A percentile compares a stretch with the other conserved stretches of the same genome.
These are phyloP conservation scores for Phenganax stokvisi DNA, from an alignment of 92 coral and sea anemone species.

Conservation along the genomic window DNA sequence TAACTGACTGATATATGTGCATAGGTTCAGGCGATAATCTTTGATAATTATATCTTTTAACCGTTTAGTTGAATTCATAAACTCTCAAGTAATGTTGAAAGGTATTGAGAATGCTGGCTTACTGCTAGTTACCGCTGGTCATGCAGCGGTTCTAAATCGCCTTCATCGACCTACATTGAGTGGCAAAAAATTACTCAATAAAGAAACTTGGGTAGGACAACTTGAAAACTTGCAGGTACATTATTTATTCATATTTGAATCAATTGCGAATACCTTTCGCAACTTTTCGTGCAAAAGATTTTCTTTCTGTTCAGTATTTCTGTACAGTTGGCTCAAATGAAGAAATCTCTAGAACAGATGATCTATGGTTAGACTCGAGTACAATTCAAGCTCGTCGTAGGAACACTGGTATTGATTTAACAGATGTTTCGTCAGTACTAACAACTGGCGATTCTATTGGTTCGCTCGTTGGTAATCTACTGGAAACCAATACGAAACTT, in stretches of 20 bases:
- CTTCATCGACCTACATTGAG: slow-evolving; percentile 89
- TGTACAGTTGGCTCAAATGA: slow-evolving; percentile 89
- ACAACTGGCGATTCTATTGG: slow-evolving; percentile 98
- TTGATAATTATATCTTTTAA: background rate
- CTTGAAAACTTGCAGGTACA: slow-evolving; percentile 85
- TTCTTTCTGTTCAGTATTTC: slow-evolving; percentile 60
- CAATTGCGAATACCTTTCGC: background rate
- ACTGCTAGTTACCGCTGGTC: slow-evolving; percentile 89
- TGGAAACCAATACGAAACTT: slow-evolving; percentile 64
- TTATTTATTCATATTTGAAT: background rate
- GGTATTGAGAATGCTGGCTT: slow-evolving; percentile 89
- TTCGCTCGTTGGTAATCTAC: slow-evolving; percentile 69
- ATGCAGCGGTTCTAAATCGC: slow-evolving; percentile 71
- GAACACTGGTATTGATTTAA: slow-evolving; percentile 75
- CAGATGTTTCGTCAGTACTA: slow-evolving; percentile 81
- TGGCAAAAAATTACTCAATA: slow-evolving; percentile 82
- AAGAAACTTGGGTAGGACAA: slow-evolving; percentile 95
- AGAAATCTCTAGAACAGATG: slow-evolving; percentile 59
- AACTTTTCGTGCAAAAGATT: background rate
- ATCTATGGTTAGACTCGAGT: slow-evolving; percentile 83
- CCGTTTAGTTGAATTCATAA: slow-evolving; percentile 74
- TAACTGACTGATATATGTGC: background rate
- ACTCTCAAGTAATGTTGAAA: slow-evolving; percentile 89
- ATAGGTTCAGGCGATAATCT: background rate
- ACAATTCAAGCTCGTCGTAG: slow-evolving; percentile 79